Base-by-base conservation (phyloP, 1,140 invertebrate genomes). In the Penaeus chinensis region DNA sequence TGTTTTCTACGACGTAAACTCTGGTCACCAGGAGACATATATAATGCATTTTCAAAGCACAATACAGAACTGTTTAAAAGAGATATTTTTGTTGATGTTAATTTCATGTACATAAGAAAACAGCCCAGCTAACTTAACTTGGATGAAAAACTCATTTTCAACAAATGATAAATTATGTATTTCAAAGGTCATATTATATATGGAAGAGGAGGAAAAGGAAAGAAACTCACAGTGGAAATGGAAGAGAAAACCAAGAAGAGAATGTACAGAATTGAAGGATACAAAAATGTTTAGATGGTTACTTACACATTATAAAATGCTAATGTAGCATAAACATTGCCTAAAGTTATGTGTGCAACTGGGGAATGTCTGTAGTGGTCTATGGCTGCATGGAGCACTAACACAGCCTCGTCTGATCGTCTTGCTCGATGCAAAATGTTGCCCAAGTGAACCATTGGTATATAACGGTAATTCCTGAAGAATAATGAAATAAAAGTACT, bases 381-480 rank as follows among this genome's bases (percentile, higher is more conserved):
- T 47, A 97, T 94, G 1, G 97, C 96, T 54, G 95, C 94, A 90
- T 95, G 95, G 0, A 97, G 93, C 79, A 98, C 93, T 85, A 96
- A 94, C 20, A 96, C 95, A 16, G 96, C 96, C 92, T 98, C 96
- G 88, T 95, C 94, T 19, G 95, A 94, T 89, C 94, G 93, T 78
- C 94, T 94, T 79, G 95, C 94, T 63, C 95, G 94, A 90, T 97
- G 96, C 11, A 98, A 93, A 91, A 97, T 95, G 74, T 96, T 96
- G n/a, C 96, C 96, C 90, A 97, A 92, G 91, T 95, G 96, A 27
- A 97, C 93, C 79, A 97, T 92, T 5, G 96, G 94, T 88, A 97
- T 95, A 92, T 97, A 96, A 92, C 95, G 95, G 91, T 95, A 95
- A 86, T 94, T 92, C 90, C 95, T 96, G 91, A 82, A 92, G 93